Percentiles rank a stretch among this genome's conserved stretches.
Conservation (phyloP, 2,797 vertebrate genomes). For the Emys orbicularis region DNA sequence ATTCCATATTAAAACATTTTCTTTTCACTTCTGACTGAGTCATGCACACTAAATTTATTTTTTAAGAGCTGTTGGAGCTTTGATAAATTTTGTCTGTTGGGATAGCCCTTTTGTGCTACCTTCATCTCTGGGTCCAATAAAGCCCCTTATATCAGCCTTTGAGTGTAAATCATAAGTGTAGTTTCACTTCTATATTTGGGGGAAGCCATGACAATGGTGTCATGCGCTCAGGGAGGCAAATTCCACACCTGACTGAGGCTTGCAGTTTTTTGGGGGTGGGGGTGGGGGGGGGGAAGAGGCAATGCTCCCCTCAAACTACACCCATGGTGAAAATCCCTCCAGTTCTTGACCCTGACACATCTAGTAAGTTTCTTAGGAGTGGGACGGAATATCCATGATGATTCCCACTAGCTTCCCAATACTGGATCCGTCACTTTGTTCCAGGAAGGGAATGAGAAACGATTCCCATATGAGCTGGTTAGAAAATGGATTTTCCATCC, state of each 20-base stretch:
- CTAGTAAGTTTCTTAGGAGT: neutral
- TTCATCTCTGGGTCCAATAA: neutral
- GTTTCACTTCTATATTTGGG: too few species aligned
- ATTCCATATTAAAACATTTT: neutral
- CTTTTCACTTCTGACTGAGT: neutral
- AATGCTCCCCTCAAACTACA: too few species aligned
- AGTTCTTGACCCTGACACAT: neutral
- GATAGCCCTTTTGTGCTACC: neutral
- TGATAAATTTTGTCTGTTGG: neutral
- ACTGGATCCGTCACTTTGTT: neutral
- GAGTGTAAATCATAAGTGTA: neutral
- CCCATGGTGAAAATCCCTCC: neutral
- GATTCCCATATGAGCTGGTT: neutral
- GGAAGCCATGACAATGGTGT: too few species aligned
- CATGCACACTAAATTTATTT: accelerated
- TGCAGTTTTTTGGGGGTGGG: too few species aligned
- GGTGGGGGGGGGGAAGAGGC: too few species aligned
- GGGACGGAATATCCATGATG: neutral
- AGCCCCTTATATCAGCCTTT: neutral
- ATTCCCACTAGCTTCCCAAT: neutral
- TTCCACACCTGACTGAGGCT: too few species aligned
- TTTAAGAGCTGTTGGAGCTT: neutral
- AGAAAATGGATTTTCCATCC: neutral
- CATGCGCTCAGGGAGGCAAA: too few species aligned
- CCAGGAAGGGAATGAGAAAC: neutral